A percentile compares a stretch with the other conserved stretches of the same genome.
Evolutionary conservation across 1,140 invertebrate species (phyloP).

Genomic region (Pectinophora gossypiella): DNA sequence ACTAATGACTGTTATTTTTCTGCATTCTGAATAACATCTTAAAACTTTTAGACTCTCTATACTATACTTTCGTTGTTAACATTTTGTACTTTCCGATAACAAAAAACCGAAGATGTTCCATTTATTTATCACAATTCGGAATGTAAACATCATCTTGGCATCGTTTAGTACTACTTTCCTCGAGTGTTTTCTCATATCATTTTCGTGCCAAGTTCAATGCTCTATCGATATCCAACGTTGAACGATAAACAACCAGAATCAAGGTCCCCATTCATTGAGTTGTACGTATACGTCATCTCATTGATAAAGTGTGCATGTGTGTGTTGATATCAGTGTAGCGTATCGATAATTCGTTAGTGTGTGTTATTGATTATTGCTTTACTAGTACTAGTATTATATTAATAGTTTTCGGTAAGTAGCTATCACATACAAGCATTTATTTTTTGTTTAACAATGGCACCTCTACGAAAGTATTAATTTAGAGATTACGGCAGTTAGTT

Average conservation of each 20-base stretch:
- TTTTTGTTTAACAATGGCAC: too few species aligned
- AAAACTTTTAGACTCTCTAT: background rate
- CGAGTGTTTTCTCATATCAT: background rate
- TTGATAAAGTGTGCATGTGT: background rate
- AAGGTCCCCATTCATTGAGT: background rate
- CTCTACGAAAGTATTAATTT: background rate
- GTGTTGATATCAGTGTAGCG: background rate
- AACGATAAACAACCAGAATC: background rate
- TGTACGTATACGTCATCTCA: background rate
- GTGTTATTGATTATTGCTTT: background rate
- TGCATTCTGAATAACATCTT: background rate
- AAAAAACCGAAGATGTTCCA: background rate
- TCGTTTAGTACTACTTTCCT: background rate
- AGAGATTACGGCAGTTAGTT: conserved; percentile 9
- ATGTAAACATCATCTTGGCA: background rate
- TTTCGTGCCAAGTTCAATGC: background rate
- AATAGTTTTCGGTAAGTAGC: background rate
- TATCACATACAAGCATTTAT: too few species aligned
- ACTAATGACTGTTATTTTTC: background rate
- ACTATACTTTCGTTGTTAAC: background rate
- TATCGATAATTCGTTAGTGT: background rate
- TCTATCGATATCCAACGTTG: background rate
- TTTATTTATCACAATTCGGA: too few species aligned
- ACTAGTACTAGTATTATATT: background rate
- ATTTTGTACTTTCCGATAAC: background rate